Evolutionary conservation across 1,140 invertebrate genomes (phyloP), one percentile per base, ranked within the genome.

Genomic region (Rhysida immarginata): DNA sequence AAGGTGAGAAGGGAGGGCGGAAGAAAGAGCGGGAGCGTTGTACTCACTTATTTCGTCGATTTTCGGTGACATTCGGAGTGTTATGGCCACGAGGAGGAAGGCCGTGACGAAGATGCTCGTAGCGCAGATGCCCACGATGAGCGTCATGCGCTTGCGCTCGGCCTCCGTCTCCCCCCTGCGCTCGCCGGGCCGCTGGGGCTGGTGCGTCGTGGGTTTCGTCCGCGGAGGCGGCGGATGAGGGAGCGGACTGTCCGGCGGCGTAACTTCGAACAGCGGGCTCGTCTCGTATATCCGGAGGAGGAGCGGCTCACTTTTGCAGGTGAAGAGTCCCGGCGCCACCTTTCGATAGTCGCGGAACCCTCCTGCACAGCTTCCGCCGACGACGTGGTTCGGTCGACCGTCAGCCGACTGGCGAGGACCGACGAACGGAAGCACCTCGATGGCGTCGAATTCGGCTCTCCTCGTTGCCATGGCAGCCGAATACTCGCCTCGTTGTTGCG

Each of bases 91-190:
- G 1, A 67, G 61, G 2, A 65, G 48, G 13, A 66, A 59, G 20
- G 63, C 63, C 1, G 59, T 60, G 24, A 63, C 46, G 55, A 65
- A 61, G 25, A 65, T 63, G 51, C 57, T 55, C 11, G 60, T 62
- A 11, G 63, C 63, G 26, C 13, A 51, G 14, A 51, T 51, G 2
- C 49, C 49, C 3, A 51, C 49, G 26, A 25, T 2, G 8, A 51
- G 23, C 5, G 11, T 26, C 13, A 51, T 51, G 3, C 49, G 13
- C 21, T 51, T 51, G 24, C 49, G 49, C 26, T 51, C 49, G 8
- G 3, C 24, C 49, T 51, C 49, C 13, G 49, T 25, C 24, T 51
- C 49, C 26, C 49, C 49, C 14, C 21, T 48, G 14, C 13, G 45
- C 8, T 27, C 26, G 44, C 44, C 44, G 44, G 44, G 18, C 49